These are phyloP conservation scores for Papilio machaon DNA, from an alignment of 1,140 invertebrate genomes.

Conservation along the genomic window DNA sequence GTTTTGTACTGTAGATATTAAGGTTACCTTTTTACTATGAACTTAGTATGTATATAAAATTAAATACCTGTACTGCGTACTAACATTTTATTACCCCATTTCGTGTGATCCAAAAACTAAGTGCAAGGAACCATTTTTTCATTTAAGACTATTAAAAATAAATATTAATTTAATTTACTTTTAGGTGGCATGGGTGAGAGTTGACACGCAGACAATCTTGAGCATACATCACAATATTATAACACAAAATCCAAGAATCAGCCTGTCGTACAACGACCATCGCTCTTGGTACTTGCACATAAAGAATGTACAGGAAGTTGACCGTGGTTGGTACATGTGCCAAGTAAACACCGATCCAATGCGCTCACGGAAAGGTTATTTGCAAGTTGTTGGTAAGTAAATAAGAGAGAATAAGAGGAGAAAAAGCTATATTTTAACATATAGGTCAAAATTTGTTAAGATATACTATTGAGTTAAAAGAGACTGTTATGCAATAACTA, in stretches of 20 bases:
- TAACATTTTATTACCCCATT: too few species aligned
- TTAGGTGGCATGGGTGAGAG: slow-evolving; percentile 94
- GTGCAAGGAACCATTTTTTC: too few species aligned
- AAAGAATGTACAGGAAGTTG: slow-evolving; percentile 90
- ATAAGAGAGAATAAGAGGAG: slow-evolving; percentile 25
- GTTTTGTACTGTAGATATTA: too few species aligned
- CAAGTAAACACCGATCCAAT: slow-evolving; percentile 94
- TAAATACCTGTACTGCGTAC: too few species aligned
- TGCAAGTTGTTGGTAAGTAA: slow-evolving; percentile 93
- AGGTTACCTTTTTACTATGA: too few species aligned
- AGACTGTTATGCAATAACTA: too few species aligned
- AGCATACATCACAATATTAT: slow-evolving; percentile 95
- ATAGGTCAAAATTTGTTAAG: background rate
- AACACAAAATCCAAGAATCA: slow-evolving; percentile 93
- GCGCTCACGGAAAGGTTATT: slow-evolving; percentile 91
- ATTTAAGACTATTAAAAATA: too few species aligned
- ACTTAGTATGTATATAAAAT: too few species aligned
- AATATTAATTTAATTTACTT: slow-evolving; percentile 42
- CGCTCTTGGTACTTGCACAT: slow-evolving; percentile 94
- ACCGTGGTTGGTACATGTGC: slow-evolving; percentile 93
- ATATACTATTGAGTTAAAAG: background rate
- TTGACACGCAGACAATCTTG: slow-evolving; percentile 95
- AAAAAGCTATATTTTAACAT: slow-evolving; percentile 20
- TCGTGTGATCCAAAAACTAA: too few species aligned
- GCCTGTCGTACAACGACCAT: slow-evolving; percentile 93